Evolutionary conservation across 2,888 invertebrate species (phyloP), one percentile per base, ranked within the genome.

Genomic region (Frankliniella intonsa): DNA sequence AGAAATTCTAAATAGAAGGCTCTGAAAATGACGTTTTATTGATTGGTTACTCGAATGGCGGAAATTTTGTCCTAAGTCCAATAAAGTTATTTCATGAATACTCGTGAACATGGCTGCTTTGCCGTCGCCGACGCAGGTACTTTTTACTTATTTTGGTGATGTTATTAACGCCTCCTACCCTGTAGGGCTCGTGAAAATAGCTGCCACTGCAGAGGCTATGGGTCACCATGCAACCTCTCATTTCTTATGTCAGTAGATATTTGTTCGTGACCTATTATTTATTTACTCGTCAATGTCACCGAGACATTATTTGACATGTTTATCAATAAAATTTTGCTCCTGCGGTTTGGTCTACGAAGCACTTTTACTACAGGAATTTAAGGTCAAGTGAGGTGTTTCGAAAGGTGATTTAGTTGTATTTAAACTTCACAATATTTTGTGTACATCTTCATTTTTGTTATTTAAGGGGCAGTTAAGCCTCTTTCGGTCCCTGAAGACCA

Each of bases 51-150:
- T 82, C 83, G 82, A 84, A 83, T 84, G 84, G 84, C 81, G 65
- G 80, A 81, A 38, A 82, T 69, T 80, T 83, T 80, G 82, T 82
- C 80, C 80, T 80, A 79, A 80, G 79, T 81, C 84, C 83, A 84
- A 84, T 84, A 83, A 83, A 82, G 81, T 50, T 82, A 65, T 62
- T 83, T 80, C 79, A 79, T 69, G 11, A 82, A 55, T 76, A 81
- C 76, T 80, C 82, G 83, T 86, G 92, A 94, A 93, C 90, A 94
- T 94, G 94, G 94, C 94, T 91, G 92, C 93, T 89, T 91, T 94
- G 93, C 94, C 93, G 90, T 94, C 93, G 91, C 94, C 94, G 90
- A 93, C 93, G 89, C 93, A 94, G 93, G 94, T 94, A 93, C 90
- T 89, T 84, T 84, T 81, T 85, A 85, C 81, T 80, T 80, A 38